phyloP scores from a whole-genome alignment of 2,797 vertebrate genomes.

The Odontamblyopus rebecca region DNA sequence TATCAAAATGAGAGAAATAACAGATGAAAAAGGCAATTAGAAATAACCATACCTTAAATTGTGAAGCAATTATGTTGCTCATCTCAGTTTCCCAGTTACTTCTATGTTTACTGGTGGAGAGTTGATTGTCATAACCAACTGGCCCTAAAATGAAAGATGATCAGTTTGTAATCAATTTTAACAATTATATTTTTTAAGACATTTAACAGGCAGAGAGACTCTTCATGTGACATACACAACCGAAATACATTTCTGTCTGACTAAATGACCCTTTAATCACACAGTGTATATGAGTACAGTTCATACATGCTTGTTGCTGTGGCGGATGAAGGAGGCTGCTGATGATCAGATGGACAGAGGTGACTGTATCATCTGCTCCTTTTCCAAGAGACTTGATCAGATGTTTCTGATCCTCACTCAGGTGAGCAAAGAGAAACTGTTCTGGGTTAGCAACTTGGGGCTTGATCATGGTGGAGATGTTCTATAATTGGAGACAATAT shows the following conservation, averaged over 20 bases:
- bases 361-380: conserved; percentile 83
- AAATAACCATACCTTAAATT: conserved; percentile 76
- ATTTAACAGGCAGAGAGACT: neutral
- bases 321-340: conserved; percentile 64
- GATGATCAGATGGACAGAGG: conserved; percentile 80
- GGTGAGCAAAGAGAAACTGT: conserved; percentile 81
- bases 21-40: neutral
- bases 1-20: neutral
- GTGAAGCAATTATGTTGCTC: conserved; percentile 74
- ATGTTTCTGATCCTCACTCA: conserved; percentile 82
- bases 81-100: conserved; percentile 86
- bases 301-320: conserved; percentile 73
- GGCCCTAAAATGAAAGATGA: conserved; percentile 66
- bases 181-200: neutral
- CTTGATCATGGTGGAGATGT: conserved; percentile 76
- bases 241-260: neutral
- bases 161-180: neutral
- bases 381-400: conserved; percentile 82
- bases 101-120: conserved; percentile 81
- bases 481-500: conserved; percentile 33
- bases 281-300: neutral
- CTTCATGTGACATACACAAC: neutral
- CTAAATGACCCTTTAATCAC: neutral
- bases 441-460: conserved; percentile 65
- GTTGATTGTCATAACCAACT: conserved; percentile 58